Base-by-base conservation (phyloP, 2,113 vertebrate genomes). In the Ptilorrhoa leucosticta region DNA sequence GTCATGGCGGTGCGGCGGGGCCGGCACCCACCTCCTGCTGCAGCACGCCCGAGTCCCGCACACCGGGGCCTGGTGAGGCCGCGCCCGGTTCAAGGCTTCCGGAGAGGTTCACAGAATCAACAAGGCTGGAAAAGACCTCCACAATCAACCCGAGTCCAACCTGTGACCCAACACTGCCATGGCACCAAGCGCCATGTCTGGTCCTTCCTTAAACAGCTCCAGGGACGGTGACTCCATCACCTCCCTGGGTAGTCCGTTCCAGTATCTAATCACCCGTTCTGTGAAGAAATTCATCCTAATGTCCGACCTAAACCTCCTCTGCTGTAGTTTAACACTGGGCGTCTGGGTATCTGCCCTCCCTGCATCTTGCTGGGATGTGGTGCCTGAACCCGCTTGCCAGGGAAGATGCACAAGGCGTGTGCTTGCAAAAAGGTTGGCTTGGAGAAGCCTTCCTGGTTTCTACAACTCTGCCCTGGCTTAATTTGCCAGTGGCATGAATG, bases 11-110 rank as follows among this genome's bases (percentile, higher is more conserved):
- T 2, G 23, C 8, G 7, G 31, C 0, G 31, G 5, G 0, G 2
- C 0, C 3, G 12, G 1, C n/a, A 0, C 3, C 0, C 7, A 0
- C 9, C 1, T 20, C 7, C 4, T 17, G n/a, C 3, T 1, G 3
- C n/a, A 7, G 37, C 21, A 3, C 4, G 4, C 4, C 5, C 10
- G 6, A 1, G 45, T 2, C 14, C 19, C 18, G 1, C 23, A 27
- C 21, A 11, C 9, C 11, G 6, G 20, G 37, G 23, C 2, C 17
- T 21, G 30, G 31, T 7, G 47, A 76, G 50, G 11, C 53, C 28
- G 2, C 15, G 40, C 27, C 18, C 15, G 4, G 3, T 5, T 9
- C 15, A 12, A 19, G 19, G 40, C 21, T 68, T 20, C 0, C 7
- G 19, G 16, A 9, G 42, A 6, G 7, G 4, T 17, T 21, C 56